Conservation (phyloP, 2,797 vertebrate species). For the Vireo griseus region DNA sequence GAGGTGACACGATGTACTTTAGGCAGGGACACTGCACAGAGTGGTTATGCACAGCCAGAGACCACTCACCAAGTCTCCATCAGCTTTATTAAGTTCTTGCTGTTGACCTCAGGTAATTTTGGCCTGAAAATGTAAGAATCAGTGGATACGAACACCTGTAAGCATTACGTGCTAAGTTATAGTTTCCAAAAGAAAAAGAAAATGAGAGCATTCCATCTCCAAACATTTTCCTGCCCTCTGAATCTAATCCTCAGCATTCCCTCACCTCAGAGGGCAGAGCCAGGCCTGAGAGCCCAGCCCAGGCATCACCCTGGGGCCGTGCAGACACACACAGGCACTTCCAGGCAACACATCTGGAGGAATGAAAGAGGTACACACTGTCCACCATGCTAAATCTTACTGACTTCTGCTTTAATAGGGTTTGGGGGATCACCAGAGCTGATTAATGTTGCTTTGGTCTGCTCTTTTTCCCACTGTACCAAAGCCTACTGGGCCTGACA, state of each 20-base stretch:
- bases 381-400: not conserved
- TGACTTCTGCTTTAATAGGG: not conserved
- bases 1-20: not conserved
- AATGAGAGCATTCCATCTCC: not conserved
- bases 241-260: not conserved
- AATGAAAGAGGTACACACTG: not conserved
- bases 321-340: not conserved
- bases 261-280: not conserved
- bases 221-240: not conserved
- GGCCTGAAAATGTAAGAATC: not conserved
- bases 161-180: rapidly evolving
- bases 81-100: not conserved
- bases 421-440: not conserved
- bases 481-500: not conserved
- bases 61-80: rapidly evolving
- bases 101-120: not conserved
- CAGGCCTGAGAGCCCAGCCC: not conserved
- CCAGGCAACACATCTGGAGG: rapidly evolving
- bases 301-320: rapidly evolving
- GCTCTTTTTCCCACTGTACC: not conserved
- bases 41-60: not conserved
- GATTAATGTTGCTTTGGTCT: not conserved
- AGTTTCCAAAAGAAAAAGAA: not conserved
- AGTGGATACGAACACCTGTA: not conserved
- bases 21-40: not conserved